Evolutionary conservation across 92 coral and sea anemone species (phyloP), one percentile per base, ranked within the genome.

Genomic region (Zoanthus gigantus): DNA sequence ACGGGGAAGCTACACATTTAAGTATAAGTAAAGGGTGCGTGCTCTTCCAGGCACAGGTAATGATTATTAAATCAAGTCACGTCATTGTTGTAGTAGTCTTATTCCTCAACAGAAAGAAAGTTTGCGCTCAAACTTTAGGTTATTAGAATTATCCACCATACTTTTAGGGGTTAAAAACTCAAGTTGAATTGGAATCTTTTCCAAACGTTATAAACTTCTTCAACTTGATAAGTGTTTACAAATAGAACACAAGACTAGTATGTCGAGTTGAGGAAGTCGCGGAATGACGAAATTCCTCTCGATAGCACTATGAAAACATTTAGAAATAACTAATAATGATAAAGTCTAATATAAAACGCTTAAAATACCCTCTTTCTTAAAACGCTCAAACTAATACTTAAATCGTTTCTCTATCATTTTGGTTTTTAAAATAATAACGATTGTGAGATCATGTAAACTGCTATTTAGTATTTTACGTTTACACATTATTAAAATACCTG

Each of bases 251-350:
- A 31, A 6, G 42, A 37, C 42, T 14, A 76, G 30, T 76, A 28
- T 2, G 9, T n/a, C 7, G 60, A 46, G 44, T 66, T 4, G 18
- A 81, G 85, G 60, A 81, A 81, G 75, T 65, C 47, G 17, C 8
- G 60, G 73, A 66, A 81, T 65, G 73, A 63, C 30, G 71, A 78
- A 56, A 67, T 29, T 78, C 83, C 48, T 78, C 83, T 56, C 11
- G 7, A n/a, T 48, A 9, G 7, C 44, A 9, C 44, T 63, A 44
- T 6, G 17, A 30, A 79, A 60, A 23, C 54, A 42, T 42, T 60
- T 56, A 61, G 13, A 81, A 18, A 65, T 15, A 12, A 11, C 13
- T 10, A 53, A 50, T 18, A 50, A 16, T 50, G 4, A 8, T 5
- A 46, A 77, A 47, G 13, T 52, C 6, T 12, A 23, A 23, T 30